Conservation (phyloP, 1,140 invertebrate species). For the Vollenhovia emeryi region DNA sequence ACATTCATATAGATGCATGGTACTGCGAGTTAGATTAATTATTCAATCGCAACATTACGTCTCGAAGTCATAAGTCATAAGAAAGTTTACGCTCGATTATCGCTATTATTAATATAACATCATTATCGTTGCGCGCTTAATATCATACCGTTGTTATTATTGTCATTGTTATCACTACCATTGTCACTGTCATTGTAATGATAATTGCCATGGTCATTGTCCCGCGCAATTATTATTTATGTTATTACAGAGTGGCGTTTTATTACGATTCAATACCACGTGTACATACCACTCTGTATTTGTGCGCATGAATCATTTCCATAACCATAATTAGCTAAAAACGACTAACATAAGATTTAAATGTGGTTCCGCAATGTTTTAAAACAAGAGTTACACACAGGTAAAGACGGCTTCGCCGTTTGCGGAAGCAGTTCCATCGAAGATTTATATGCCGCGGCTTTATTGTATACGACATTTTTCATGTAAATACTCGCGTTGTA, state of each 20-base stretch:
- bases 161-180: constrained; percentile 16
- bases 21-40: constrained; percentile 1
- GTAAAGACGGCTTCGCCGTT: not conserved
- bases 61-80: constrained; percentile 3
- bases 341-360: constrained; percentile 21
- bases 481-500: constrained; percentile 32
- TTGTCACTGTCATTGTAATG: constrained; percentile 10
- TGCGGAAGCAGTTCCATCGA: not conserved
- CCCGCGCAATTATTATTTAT: constrained; percentile 7
- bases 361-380: not conserved
- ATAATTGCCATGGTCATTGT: constrained; percentile 17
- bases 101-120: not conserved
- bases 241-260: constrained; percentile 3
- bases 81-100: not conserved
- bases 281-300: not conserved
- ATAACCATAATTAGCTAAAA: not conserved
- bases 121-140: not conserved
- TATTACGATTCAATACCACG: not conserved
- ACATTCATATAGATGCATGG: not conserved
- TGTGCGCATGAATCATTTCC: not conserved
- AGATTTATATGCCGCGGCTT: not conserved
- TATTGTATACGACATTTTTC: constrained; percentile 11
- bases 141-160: constrained; percentile 3
- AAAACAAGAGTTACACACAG: not conserved
- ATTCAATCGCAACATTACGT: not conserved